phyloP scores from a whole-genome alignment of 2,888 invertebrate species.

The Dasypolia templi region DNA sequence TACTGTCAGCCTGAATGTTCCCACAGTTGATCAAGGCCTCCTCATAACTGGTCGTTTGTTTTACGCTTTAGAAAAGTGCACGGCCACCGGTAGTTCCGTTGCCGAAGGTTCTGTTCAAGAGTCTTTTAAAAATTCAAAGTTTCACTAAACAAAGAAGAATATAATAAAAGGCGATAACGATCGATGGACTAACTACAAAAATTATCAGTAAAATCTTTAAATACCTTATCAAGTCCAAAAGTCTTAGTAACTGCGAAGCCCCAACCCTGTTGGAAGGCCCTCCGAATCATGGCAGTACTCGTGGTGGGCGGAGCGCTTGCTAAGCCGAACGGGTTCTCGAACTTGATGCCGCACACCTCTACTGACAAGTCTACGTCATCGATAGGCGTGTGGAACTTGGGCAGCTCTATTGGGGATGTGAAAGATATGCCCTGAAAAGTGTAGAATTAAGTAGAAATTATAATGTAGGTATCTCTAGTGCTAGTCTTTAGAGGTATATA shows the following conservation, averaged over 20 bases:
- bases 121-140: background rate
- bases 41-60: background rate
- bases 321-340: slow-evolving; percentile 99
- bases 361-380: slow-evolving; percentile 98
- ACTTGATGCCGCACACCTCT: slow-evolving; percentile 97
- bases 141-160: background rate
- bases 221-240: slow-evolving; percentile 97
- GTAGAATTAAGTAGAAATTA: background rate
- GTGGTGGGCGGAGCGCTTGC: slow-evolving; percentile 99
- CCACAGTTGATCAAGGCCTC: no score
- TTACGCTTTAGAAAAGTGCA: background rate
- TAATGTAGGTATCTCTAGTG: background rate
- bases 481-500: background rate
- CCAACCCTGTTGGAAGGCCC: slow-evolving; percentile 99
- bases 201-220: background rate
- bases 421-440: slow-evolving; percentile 90
- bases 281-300: slow-evolving; percentile 97
- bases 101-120: background rate
- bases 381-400: slow-evolving; percentile 97
- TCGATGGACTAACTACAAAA: background rate
- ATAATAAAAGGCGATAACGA: background rate
- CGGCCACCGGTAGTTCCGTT: background rate
- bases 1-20: background rate
- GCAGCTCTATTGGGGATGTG: slow-evolving; percentile 93
- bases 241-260: slow-evolving; percentile 99